phyloP scores from a whole-genome alignment of 2,888 invertebrate genomes.

The Acleris emargana region DNA sequence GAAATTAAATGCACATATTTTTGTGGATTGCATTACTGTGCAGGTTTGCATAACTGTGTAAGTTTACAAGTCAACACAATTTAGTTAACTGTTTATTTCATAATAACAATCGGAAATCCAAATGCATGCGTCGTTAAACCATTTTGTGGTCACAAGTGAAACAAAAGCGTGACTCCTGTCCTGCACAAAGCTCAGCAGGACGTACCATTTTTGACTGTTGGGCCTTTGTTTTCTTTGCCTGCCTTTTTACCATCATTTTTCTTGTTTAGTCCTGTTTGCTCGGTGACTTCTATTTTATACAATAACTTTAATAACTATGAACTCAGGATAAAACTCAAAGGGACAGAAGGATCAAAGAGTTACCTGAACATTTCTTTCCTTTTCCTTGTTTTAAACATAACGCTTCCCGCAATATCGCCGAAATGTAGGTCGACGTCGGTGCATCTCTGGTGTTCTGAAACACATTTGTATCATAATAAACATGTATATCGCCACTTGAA shows the following conservation, averaged over 20 bases:
- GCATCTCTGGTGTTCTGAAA: constrained; percentile 83
- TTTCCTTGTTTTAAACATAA: constrained; percentile 83
- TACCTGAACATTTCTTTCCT: constrained; percentile 79
- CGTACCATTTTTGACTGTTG: constrained; percentile 74
- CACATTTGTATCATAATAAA: constrained; percentile 30
- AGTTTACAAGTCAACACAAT: no score
- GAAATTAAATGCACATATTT: no score
- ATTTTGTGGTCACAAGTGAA: constrained; percentile 35
- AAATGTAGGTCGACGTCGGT: constrained; percentile 79
- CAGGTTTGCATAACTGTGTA: no score
- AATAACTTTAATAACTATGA: constrained; percentile 11
- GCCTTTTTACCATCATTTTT: constrained; percentile 73
- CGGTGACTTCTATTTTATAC: constrained; percentile 61
- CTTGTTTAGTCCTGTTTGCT: constrained; percentile 59
- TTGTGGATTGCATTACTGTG: no score
- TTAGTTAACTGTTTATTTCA: no score
- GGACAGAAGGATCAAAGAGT: not conserved
- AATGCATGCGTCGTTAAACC: constrained; percentile 22
- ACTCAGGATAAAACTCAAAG: not conserved
- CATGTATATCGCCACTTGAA: not conserved
- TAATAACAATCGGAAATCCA: not conserved
- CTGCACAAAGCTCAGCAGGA: constrained; percentile 40
- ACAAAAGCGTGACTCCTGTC: constrained; percentile 1
- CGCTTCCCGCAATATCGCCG: constrained; percentile 84
- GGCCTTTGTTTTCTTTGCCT: constrained; percentile 73